A percentile compares a stretch with the other conserved stretches of the same genome.
phyloP scores from a whole-genome alignment of 1,140 invertebrate genomes.

The Leptinotarsa texana region DNA sequence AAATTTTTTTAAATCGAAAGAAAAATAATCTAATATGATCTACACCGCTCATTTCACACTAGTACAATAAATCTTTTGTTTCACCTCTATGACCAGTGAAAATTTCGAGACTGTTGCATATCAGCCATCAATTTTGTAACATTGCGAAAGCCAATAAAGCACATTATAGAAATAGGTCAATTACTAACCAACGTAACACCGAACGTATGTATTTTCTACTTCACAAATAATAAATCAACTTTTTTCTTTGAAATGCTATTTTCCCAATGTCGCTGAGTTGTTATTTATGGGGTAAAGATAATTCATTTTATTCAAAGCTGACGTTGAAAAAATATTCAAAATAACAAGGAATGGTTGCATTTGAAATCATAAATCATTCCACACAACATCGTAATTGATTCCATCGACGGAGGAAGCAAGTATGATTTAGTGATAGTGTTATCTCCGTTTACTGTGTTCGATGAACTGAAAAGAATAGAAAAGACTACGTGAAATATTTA shows the following conservation, averaged over 20 bases:
- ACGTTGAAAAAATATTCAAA: slow-evolving; percentile 8
- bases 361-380: slow-evolving; percentile 4
- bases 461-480: neutral
- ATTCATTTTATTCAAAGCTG: slow-evolving; percentile 8
- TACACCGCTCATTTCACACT: no score
- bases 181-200: slow-evolving; percentile 20
- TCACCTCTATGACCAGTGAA: neutral
- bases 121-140: neutral
- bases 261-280: slow-evolving; percentile 5
- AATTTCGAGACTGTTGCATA: neutral
- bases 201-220: slow-evolving; percentile 26
- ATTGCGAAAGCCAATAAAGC: slow-evolving; percentile 19
- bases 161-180: slow-evolving; percentile 24
- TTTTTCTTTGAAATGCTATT: slow-evolving; percentile 12
- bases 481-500: no score
- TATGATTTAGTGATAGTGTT: slow-evolving; percentile 1
- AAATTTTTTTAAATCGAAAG: no score
- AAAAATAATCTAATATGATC: no score
- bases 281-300: slow-evolving; percentile 6
- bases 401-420: slow-evolving; percentile 4
- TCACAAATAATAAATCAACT: slow-evolving; percentile 29
- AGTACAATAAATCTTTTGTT: neutral
- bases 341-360: slow-evolving; percentile 8
- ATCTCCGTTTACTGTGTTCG: neutral
- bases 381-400: slow-evolving; percentile 3